These are phyloP conservation scores for Dipodomys stephensi DNA, from an alignment of 2,113 vertebrate genomes.

Conservation along the genomic window DNA sequence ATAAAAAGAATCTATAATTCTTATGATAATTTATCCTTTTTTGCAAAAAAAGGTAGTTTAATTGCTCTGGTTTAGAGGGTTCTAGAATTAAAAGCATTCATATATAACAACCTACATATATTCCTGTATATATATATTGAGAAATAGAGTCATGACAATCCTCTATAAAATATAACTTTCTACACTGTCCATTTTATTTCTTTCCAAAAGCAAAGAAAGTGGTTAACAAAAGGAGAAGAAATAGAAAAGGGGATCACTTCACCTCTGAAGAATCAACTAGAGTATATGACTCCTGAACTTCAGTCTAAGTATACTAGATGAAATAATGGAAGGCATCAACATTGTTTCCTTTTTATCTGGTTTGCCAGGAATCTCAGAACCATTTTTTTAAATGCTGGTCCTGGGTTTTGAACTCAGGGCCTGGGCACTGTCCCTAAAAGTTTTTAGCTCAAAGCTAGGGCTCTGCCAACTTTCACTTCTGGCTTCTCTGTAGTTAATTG, in stretches of 20 bases:
- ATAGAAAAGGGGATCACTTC: neutral
- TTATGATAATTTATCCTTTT: neutral
- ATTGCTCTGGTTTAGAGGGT: neutral
- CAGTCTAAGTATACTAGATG: neutral
- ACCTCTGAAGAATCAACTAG: neutral
- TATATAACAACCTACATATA: neutral
- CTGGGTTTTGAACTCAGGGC: too few species aligned
- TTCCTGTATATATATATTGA: neutral
- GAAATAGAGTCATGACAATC: neutral
- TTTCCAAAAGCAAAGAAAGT: conserved; percentile 1
- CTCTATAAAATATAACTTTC: neutral
- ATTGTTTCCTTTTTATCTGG: neutral
- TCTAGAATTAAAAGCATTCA: neutral
- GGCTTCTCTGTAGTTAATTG: too few species aligned
- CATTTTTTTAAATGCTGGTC: neutral
- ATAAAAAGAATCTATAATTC: neutral
- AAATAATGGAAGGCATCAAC: neutral
- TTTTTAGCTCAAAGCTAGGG: too few species aligned
- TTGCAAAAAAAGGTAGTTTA: neutral
- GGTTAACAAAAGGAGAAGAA: neutral
- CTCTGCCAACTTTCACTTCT: too few species aligned
- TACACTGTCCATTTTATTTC: neutral
- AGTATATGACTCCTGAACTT: neutral
- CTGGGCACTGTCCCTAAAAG: too few species aligned
- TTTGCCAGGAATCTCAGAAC: conserved; percentile 7